Evolutionary conservation across 2,113 vertebrate genomes (phyloP).

Genomic region (Leucoraja erinaceus): DNA sequence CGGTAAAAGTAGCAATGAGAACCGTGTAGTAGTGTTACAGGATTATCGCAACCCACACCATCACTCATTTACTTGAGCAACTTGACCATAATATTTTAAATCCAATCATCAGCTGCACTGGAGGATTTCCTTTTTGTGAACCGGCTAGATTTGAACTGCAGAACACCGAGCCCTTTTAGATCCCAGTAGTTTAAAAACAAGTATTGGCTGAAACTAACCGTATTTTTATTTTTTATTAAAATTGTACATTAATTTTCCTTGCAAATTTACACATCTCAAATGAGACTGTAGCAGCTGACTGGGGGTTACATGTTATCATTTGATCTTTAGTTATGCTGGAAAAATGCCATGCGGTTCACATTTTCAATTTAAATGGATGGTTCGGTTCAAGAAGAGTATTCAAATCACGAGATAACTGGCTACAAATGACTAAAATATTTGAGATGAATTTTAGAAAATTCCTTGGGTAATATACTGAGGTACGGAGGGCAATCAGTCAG

Average conservation of each 20-base stretch:
- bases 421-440: neutral
- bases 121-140: neutral
- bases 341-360: neutral
- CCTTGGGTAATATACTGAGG: neutral
- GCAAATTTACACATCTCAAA: too few relatives aligned
- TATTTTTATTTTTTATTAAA: neutral
- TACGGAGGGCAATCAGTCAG: neutral
- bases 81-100: constrained; percentile 20
- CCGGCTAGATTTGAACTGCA: neutral
- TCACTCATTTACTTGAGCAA: neutral
- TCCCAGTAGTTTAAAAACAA: neutral
- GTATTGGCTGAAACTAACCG: neutral
- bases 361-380: constrained; percentile 27
- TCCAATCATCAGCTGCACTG: neutral
- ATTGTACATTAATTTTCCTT: neutral
- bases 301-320: neutral
- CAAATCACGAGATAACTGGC: too few relatives aligned
- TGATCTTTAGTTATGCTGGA: neutral
- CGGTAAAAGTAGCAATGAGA: neutral
- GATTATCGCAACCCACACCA: neutral
- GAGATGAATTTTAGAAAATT: constrained; percentile 12
- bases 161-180: neutral
- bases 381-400: too few relatives aligned
- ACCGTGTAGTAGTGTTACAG: neutral
- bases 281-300: neutral